Base-by-base conservation (phyloP, 2,113 vertebrate genomes). In the Felis chaus region DNA sequence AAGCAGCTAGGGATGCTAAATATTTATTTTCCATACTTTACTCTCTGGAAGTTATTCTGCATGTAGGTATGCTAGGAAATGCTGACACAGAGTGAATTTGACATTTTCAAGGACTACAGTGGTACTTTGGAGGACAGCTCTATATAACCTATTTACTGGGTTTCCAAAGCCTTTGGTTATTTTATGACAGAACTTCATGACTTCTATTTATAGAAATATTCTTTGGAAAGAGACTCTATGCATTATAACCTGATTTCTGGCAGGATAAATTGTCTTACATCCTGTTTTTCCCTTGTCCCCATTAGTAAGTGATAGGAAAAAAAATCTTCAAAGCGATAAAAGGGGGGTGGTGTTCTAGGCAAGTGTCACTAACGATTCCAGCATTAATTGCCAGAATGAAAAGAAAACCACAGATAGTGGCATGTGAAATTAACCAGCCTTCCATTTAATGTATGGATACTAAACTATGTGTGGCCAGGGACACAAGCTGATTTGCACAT, bases 21-120 rank as follows among this genome's bases (percentile, higher is more conserved):
- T 95, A 91, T 96, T 92, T 97, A 55, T 92, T 92, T 96, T 57
- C 9, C 23, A 69, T 55, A 55, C 74, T 97, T 95, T 90, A n/a
- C 25, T 74, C 29, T 78, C 69, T 93, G n/a, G 25, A 95, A 85
- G 12, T 83, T 93, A 33, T 68, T 97, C 39, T 94, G 21, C 39
- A 31, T 81, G 13, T 39, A 48, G 4, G 19, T 94, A 94, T 48
- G 80, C 33, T 79, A 69, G 53, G 39, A 97, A 91, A 83, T 93
- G 23, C 39, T 95, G 88, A 96, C 25, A 53, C 19, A 94, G n/a
- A 82, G 11, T 66, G 73, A 94, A 94, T 95, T 84, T 85, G 88
- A 91, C 76, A 96, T 81, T 97, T 92, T 73, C 39, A 73, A 89
- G 61, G 73, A 89, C 83, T 90, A 5, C 9, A 25, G 61, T 9